phyloP scores from a whole-genome alignment of 2,888 invertebrate species.

The Drosophila mimetica region DNA sequence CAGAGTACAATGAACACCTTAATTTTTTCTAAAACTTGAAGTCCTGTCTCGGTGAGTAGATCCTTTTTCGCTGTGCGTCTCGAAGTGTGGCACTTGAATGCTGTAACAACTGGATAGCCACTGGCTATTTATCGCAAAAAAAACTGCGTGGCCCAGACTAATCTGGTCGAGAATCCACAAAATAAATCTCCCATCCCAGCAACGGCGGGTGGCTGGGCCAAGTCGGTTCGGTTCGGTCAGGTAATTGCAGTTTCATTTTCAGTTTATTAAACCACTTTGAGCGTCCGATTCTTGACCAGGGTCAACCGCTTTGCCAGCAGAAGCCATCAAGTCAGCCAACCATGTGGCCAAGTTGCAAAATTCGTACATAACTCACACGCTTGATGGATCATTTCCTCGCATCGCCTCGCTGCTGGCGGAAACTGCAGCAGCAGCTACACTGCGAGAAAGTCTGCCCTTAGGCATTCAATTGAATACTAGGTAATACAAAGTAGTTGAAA shows the following conservation, averaged over 20 bases:
- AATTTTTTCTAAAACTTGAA: constrained; percentile 42
- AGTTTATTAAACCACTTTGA: constrained; percentile 74
- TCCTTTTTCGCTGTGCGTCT: constrained; percentile 18
- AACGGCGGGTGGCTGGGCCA: constrained; percentile 35
- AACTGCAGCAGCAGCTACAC: constrained; percentile 46
- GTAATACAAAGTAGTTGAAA: not conserved
- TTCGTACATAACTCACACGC: constrained; percentile 63
- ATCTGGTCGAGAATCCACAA: constrained; percentile 68
- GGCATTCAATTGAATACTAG: not conserved
- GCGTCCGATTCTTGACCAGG: constrained; percentile 74
- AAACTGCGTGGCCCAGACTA: constrained; percentile 34
- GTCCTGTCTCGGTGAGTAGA: constrained; percentile 8
- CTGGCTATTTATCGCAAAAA: constrained; percentile 63
- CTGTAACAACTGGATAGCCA: constrained; percentile 54
- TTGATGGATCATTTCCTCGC: constrained; percentile 74
- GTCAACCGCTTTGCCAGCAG: constrained; percentile 67
- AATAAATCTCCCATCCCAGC: constrained; percentile 67
- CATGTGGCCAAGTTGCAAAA: constrained; percentile 53
- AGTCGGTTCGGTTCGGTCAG: constrained; percentile 46
- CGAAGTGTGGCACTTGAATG: constrained; percentile 66
- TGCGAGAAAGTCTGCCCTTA: not conserved
- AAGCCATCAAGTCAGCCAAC: constrained; percentile 30
- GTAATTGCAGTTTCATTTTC: constrained; percentile 66
- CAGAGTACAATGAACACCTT: constrained; percentile 72
- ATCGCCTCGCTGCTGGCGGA: constrained; percentile 59